Conservation (phyloP, 1,140 invertebrate genomes). For the Ridgeia piscesae region DNA sequence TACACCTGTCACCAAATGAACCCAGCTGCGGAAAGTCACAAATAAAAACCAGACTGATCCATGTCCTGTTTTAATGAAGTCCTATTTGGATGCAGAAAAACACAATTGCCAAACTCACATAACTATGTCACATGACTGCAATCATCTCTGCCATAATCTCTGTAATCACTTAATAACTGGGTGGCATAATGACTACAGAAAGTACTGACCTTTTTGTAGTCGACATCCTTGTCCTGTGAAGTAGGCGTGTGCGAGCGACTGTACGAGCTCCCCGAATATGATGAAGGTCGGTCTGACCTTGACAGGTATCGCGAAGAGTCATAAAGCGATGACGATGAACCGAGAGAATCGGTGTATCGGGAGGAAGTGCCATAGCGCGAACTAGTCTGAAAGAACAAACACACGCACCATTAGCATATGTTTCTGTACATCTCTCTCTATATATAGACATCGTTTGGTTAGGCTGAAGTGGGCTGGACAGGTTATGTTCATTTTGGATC, state of each 20-base stretch:
- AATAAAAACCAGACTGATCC: background rate
- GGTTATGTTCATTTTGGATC: no score
- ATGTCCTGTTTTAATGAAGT: background rate
- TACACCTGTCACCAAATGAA: background rate
- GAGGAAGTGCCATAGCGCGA: background rate
- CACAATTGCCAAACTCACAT: background rate
- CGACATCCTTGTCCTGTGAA: slow-evolving; percentile 3
- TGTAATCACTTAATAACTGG: no score
- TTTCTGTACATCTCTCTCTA: background rate
- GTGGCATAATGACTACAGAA: no score
- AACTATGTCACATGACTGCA: background rate
- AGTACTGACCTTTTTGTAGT: slow-evolving; percentile 3
- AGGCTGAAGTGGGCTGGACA: no score
- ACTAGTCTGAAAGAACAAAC: background rate
- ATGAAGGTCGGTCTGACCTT: slow-evolving; percentile 17
- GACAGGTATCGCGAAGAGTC: background rate
- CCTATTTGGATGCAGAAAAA: background rate
- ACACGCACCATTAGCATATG: background rate
- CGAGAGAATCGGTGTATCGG: background rate
- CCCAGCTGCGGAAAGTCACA: background rate
- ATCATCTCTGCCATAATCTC: background rate
- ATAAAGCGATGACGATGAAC: background rate
- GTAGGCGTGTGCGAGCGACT: background rate
- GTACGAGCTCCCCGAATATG: background rate
- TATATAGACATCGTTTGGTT: no score